Percentiles rank a stretch among this genome's conserved stretches.
phyloP scores from a whole-genome alignment of 2,888 invertebrate genomes.

The Sinodicranocentrus sp. region DNA sequence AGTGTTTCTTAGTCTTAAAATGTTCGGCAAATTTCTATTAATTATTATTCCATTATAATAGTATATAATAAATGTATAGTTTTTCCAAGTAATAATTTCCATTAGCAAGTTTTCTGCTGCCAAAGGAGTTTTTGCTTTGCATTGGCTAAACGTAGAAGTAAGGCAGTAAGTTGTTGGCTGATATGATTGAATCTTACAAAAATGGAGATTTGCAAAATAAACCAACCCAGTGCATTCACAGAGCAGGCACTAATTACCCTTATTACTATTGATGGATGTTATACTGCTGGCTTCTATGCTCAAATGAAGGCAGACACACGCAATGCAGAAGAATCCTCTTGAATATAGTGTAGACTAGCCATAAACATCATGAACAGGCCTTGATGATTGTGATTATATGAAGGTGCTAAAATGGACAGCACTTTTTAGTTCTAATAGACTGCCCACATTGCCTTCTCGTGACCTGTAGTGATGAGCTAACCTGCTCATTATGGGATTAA shows the following conservation, averaged over 20 bases:
- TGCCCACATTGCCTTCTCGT: conserved; percentile 31
- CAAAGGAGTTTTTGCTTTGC: no score
- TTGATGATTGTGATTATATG: background rate
- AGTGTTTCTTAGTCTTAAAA: background rate
- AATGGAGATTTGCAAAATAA: background rate
- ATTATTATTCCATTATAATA: no score
- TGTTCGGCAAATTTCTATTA: no score
- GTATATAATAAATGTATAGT: no score
- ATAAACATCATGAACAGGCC: background rate
- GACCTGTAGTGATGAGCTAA: conserved; percentile 29
- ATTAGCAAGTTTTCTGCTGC: no score
- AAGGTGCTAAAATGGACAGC: conserved; percentile 50
- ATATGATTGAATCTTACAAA: no score
- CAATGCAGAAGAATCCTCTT: conserved; percentile 34
- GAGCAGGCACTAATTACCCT: conserved; percentile 49
- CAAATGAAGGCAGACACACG: conserved; percentile 30
- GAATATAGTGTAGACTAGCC: conserved; percentile 7
- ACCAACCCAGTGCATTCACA: background rate
- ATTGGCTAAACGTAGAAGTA: no score
- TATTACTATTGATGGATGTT: conserved; percentile 18
- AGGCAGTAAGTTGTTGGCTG: no score
- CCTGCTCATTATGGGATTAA: conserved; percentile 21
- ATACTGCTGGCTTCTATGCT: background rate
- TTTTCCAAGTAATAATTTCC: no score
- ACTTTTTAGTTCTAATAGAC: background rate